Evolutionary conservation across 2,888 invertebrate genomes (phyloP), one percentile per base, ranked within the genome.

Genomic region (Antitype chi): DNA sequence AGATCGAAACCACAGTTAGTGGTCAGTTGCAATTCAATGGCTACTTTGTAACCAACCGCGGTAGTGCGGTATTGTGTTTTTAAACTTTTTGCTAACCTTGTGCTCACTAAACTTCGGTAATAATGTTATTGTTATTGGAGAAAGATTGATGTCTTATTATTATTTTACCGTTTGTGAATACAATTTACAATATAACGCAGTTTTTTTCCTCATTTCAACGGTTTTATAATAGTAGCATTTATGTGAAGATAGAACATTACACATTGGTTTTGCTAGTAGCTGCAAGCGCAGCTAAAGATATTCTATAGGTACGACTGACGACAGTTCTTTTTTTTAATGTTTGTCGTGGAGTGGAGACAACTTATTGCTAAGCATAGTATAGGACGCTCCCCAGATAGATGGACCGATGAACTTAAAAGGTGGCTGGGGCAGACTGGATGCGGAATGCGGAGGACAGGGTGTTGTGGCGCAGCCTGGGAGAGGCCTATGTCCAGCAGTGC

Each of bases 71-170:
- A 74, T 84, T 73, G 52, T 85, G 76, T 66, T 69, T 74, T 74
- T 11, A 20, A 69, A 55, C 32, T 84, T 84, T 64, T 81, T 72
- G 25, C 71, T 85, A 85, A 82, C 87, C 85, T 87, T 87, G 84
- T 70, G 57, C 57, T 38, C 17, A 70, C 69, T 77, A 74, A 83
- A 77, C 73, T 83, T 71, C n/a, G 13, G 20, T 70, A 32, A 38
- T 25, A 63, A 32, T 52, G 38, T 75, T 69, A 73, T 70, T 85
- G 55, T 74, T 84, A 74, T 85, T 53, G 32, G 20, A 55, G 17
- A 78, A 64, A 82, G 5, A 70, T 53, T 28, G 6, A 57, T 15
- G 20, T 59, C 62, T 66, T 55, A 60, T n/a, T 25, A 11, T 57
- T 52, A 17, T 79, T 70, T 73, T 52, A 70, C 38, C 1, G 47